Percentiles rank a stretch among this genome's conserved stretches.
Evolutionary conservation across 2,888 invertebrate species (phyloP).

Genomic region (Oligia strigilis): DNA sequence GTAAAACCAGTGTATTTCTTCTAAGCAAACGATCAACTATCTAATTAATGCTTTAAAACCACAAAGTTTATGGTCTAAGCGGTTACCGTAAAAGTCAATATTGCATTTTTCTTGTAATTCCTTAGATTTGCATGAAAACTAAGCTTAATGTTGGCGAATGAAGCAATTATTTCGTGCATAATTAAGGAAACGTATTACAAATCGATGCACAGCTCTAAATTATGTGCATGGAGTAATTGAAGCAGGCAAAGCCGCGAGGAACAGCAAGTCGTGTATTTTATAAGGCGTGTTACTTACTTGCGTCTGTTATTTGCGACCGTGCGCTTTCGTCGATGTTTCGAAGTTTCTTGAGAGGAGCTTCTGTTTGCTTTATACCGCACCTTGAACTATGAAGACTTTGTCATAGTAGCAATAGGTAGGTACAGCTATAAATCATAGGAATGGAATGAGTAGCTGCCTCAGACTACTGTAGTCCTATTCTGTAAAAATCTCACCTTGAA

Average conservation of each 20-base stretch:
- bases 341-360: not conserved
- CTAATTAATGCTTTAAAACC: constrained; percentile 30
- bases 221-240: constrained; percentile 56
- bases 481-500: too few species aligned
- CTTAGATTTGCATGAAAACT: constrained; percentile 43
- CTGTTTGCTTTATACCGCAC: not conserved
- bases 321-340: not conserved
- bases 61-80: constrained; percentile 17
- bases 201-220: constrained; percentile 51
- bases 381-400: not conserved
- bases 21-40: constrained; percentile 24
- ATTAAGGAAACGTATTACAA: constrained; percentile 58
- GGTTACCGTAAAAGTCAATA: constrained; percentile 31
- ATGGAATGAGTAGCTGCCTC: too few species aligned
- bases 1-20: constrained; percentile 16
- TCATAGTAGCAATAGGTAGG: not conserved
- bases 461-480: too few species aligned
- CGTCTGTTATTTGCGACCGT: not conserved
- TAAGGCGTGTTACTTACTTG: constrained; percentile 29
- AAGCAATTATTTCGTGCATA: constrained; percentile 58
- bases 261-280: constrained; percentile 18
- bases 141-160: constrained; percentile 45
- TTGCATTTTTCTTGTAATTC: constrained; percentile 30
- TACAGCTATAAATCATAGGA: not conserved
- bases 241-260: constrained; percentile 36